phyloP scores from a whole-genome alignment of 2,797 vertebrate species.

The Myotis myotis region DNA sequence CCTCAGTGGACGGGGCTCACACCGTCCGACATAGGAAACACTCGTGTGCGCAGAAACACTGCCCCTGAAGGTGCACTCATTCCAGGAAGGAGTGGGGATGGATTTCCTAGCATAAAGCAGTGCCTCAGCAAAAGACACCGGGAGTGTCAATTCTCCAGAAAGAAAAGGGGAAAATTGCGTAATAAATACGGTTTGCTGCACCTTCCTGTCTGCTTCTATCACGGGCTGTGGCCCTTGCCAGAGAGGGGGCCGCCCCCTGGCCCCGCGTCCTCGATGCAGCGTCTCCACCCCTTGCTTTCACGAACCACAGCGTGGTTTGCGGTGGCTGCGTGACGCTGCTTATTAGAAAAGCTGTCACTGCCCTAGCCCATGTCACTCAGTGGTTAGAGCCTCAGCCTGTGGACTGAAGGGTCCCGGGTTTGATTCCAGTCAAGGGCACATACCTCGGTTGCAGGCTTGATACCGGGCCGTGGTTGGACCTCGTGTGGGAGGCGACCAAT shows the following conservation, averaged over 20 bases:
- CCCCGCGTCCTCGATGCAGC: not conserved
- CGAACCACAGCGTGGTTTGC: conserved; percentile 15
- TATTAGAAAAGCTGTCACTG: conserved; percentile 7
- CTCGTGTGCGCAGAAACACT: not conserved
- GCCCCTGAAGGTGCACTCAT: not conserved
- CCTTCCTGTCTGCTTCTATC: not conserved
- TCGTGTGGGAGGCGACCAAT: too few species aligned
- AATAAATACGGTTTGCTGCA: not conserved
- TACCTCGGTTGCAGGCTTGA: too few species aligned
- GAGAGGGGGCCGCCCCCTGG: not conserved
- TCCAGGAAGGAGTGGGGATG: not conserved
- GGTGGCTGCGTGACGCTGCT: conserved; percentile 13
- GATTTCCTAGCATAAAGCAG: not conserved
- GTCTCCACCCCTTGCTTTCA: not conserved
- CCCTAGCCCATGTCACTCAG: too few species aligned
- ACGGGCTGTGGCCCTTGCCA: not conserved
- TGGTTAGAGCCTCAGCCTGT: too few species aligned
- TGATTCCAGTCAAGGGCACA: too few species aligned
- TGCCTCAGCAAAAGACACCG: not conserved
- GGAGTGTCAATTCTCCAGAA: conserved; percentile 16
- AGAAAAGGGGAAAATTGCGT: not conserved
- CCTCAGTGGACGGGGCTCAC: not conserved
- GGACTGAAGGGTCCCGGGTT: too few species aligned
- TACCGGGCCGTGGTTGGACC: too few species aligned
- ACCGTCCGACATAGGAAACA: not conserved